These are phyloP conservation scores for Geotrypetes seraphini DNA, from an alignment of 2,797 vertebrate species.

Conservation along the genomic window DNA sequence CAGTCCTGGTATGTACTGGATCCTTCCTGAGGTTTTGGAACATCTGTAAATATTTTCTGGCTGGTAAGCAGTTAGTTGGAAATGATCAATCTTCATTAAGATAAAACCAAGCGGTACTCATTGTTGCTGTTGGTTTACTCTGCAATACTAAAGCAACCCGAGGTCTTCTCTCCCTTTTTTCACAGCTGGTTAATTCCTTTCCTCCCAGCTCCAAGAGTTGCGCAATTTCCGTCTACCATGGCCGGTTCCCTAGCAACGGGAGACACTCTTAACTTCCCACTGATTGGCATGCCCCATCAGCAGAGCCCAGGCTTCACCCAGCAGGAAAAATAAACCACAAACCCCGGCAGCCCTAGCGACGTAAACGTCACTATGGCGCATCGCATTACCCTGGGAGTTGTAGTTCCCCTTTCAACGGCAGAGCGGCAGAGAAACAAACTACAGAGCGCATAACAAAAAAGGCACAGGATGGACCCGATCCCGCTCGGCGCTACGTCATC, in stretches of 20 bases:
- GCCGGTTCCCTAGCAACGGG: not conserved
- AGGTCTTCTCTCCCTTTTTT: no score
- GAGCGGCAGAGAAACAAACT: no score
- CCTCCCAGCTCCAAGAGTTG: not conserved
- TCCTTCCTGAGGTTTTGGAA: no score
- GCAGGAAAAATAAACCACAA: conserved; percentile 8
- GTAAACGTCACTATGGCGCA: not conserved
- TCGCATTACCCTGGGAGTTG: not conserved
- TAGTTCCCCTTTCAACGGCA: no score
- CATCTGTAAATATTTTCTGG: conserved; percentile 30
- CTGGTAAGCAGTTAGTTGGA: conserved; percentile 39
- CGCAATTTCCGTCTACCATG: no score
- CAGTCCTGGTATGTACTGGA: no score
- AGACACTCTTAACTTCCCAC: not conserved
- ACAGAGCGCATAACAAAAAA: no score
- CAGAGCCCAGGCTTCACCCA: no score
- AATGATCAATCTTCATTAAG: conserved; percentile 17
- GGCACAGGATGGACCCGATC: no score
- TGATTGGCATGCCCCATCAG: conserved; percentile 2
- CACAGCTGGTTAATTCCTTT: no score
- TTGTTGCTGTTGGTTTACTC: not conserved
- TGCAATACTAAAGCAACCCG: no score
- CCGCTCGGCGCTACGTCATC: not conserved
- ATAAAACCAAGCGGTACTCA: conserved; percentile 13
- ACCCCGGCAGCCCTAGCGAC: conserved; percentile 25